Conservation (phyloP, 2,113 vertebrate genomes). For the Turdus rufiventris region DNA sequence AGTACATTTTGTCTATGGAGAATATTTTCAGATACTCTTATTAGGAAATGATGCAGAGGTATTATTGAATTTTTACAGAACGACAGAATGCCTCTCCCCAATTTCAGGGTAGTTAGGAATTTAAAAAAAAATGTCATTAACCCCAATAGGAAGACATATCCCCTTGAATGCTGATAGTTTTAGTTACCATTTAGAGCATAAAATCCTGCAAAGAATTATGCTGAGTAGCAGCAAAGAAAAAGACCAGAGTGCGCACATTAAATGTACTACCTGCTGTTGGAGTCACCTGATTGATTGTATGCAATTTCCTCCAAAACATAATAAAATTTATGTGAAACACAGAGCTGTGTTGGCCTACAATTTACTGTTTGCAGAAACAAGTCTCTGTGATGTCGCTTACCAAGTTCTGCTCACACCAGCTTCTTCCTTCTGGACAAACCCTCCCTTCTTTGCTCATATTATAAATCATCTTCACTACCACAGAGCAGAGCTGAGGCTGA, state of each 20-base stretch:
- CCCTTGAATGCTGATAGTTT: background rate
- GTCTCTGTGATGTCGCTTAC: background rate
- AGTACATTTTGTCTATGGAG: background rate
- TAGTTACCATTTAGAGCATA: background rate
- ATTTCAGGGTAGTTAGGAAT: background rate
- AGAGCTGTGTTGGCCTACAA: background rate
- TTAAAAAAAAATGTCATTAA: background rate
- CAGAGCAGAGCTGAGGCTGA: background rate
- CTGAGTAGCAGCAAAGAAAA: background rate
- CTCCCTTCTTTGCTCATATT: background rate
- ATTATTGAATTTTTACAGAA: background rate
- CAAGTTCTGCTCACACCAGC: background rate
- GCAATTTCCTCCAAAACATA: slow-evolving; percentile 1
- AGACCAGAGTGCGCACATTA: background rate
- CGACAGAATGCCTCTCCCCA: background rate
- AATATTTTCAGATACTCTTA: background rate
- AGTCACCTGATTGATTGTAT: slow-evolving; percentile 15
- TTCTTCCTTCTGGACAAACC: background rate
- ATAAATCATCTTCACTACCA: background rate
- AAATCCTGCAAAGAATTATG: background rate
- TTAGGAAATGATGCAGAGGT: background rate
- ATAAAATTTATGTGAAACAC: slow-evolving; percentile 43
- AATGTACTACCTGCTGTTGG: background rate
- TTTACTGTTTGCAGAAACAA: background rate
- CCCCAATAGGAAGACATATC: background rate